Evolutionary conservation across 53 echinoderm and acorn worm genomes (phyloP).

Genomic region (Luidia sarsii): DNA sequence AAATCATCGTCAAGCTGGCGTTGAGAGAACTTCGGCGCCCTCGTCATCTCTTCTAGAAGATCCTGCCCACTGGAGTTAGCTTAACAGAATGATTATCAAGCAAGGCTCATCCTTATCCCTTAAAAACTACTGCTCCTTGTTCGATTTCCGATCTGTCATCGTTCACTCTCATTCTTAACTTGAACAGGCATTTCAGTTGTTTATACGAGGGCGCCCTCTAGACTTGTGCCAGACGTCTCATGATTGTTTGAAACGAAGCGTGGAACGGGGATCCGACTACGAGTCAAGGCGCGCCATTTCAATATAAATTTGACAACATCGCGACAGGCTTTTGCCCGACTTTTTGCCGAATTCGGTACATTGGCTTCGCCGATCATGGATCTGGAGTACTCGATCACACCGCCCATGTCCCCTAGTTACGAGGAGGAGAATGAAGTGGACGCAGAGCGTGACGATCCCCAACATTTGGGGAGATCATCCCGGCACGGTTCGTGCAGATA

Average conservation of each 20-base stretch:
- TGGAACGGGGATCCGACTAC: conserved; percentile 17
- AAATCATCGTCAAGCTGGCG: conserved; percentile 85
- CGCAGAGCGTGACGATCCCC: background rate
- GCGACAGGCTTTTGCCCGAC: too few species aligned
- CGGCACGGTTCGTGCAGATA: conserved; percentile 10
- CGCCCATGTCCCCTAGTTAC: conserved; percentile 56
- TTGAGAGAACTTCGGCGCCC: conserved; percentile 67
- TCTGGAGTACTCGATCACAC: conserved; percentile 64
- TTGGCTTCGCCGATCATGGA: conserved; percentile 5
- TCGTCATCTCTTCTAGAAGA: too few species aligned
- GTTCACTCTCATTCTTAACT: too few species aligned
- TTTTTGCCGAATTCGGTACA: background rate
- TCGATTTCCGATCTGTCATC: too few species aligned
- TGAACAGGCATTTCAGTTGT: too few species aligned
- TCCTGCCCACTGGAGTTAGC: too few species aligned
- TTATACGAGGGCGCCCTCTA: too few species aligned
- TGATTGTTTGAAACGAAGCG: too few species aligned
- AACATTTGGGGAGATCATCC: background rate
- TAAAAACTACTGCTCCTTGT: too few species aligned
- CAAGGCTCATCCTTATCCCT: too few species aligned
- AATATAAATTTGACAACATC: too few species aligned
- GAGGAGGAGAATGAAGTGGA: conserved; percentile 16
- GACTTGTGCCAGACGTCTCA: conserved; percentile 1
- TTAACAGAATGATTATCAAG: too few species aligned
- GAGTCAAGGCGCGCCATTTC: conserved; percentile 42